Evolutionary conservation across 2,888 invertebrate genomes (phyloP), one percentile per base, ranked within the genome.

Genomic region (Caenorhabditis becei): DNA sequence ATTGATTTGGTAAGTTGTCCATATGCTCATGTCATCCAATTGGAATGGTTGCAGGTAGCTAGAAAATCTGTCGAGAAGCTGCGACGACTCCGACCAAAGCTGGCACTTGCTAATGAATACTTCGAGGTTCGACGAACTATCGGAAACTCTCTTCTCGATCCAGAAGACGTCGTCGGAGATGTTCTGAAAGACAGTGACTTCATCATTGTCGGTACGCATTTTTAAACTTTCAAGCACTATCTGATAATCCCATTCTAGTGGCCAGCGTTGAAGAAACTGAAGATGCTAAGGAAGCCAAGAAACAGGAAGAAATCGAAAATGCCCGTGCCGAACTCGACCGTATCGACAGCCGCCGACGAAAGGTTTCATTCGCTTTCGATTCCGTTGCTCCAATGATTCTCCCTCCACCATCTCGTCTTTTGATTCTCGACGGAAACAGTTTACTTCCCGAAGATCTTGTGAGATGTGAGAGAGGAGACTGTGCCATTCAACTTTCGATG

Each of bases 131-230:
- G 94, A 20, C 93, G 93, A 87, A 93, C 93, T 0, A 91, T 93
- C 85, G 94, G 94, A 1, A 93, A 94, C 5, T 93, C 94, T 4
- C 92, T 94, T 49, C 89, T 94, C 32, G 94, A 94, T 88, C 92
- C 92, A 0, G 93, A 93, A 80, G 94, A 94, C 87, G 63, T 90
- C 16, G 92, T 94, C 53, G 90, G 90, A 54, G 93, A 93, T 69
- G 93, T 94, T 8, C 91, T 94, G 23, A 93, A 94, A 83, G 94
- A 94, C 87, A 93, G 94, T 86, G 94, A 94, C 85, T 94, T 93
- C 89, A 93, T 94, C 14, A 93, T 93, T 20, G 92, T 94, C 35
- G 93, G 94, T 93, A 91, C 91, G 92, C 49, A 23, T 49, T 49
- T 20, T 49, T 44, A 44, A 8, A 14, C 16, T 14, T 14, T 47